These are phyloP conservation scores for Thymelicus sylvestris DNA, from an alignment of 2,888 invertebrate genomes.

Conservation along the genomic window DNA sequence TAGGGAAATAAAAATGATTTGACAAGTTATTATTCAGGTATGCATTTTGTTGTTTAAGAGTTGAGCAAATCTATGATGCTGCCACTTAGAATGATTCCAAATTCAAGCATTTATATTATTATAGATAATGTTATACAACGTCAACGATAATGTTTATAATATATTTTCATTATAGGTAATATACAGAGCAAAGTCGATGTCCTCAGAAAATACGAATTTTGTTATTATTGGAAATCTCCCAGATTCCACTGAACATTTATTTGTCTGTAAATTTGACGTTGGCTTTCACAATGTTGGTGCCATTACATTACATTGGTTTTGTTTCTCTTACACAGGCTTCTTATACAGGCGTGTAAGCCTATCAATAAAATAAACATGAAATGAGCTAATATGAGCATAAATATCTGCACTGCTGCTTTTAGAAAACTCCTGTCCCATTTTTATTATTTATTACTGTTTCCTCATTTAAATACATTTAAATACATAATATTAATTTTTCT, in stretches of 20 bases:
- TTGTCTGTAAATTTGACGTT: constrained; percentile 7
- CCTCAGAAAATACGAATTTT: constrained; percentile 11
- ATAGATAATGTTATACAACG: no score
- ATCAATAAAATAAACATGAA: no score
- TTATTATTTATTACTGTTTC: no score
- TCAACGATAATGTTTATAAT: neutral
- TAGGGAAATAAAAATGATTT: no score
- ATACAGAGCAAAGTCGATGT: constrained; percentile 12
- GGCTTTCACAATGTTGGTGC: constrained; percentile 13
- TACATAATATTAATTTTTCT: no score
- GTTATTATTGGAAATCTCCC: constrained; percentile 30
- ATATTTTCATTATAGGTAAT: neutral
- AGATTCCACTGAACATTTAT: neutral
- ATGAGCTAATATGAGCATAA: no score
- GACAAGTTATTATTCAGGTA: neutral
- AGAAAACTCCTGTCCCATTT: no score
- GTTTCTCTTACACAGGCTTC: neutral
- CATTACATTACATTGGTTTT: neutral
- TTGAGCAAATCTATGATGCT: neutral
- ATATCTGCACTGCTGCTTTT: no score
- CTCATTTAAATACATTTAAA: no score
- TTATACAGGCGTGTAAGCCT: no score
- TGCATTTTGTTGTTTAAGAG: constrained; percentile 5
- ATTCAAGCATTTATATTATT: no score
- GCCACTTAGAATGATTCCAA: no score